Conservation (phyloP, 2,888 invertebrate genomes). For the Heteropelma amictum region DNA sequence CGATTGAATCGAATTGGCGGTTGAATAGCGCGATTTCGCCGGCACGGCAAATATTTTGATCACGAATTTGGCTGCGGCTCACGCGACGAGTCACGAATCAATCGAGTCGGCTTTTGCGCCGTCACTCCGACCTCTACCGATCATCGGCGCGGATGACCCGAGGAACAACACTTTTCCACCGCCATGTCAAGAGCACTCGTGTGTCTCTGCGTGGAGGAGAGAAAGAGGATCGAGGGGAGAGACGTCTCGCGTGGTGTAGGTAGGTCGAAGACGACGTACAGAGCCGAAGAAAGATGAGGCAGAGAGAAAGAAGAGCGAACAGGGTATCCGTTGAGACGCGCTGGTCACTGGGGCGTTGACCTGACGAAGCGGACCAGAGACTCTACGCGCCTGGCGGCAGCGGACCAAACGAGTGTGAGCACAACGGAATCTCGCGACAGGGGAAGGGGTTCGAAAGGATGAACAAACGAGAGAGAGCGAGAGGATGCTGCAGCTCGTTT, state of each 20-base stretch:
- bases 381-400: constrained; percentile 58
- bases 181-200: constrained; percentile 26
- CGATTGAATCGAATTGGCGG: not conserved
- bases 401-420: constrained; percentile 72
- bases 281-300: not conserved
- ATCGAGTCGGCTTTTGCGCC: too few species aligned
- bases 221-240: not conserved
- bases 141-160: too few species aligned
- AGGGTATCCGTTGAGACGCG: constrained; percentile 66
- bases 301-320: constrained; percentile 60
- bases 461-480: constrained; percentile 8
- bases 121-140: too few species aligned
- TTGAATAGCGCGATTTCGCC: not conserved
- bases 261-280: constrained; percentile 23
- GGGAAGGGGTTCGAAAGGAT: constrained; percentile 54
- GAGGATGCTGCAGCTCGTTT: not conserved
- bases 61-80: not conserved
- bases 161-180: not conserved
- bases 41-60: not conserved
- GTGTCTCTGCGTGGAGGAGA: constrained; percentile 19
- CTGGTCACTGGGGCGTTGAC: constrained; percentile 77
- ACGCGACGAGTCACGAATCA: too few species aligned
- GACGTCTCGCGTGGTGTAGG: constrained; percentile 28
- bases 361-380: constrained; percentile 64
- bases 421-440: constrained; percentile 61